Conservation (phyloP, 2,888 invertebrate genomes). For the Apamea anceps region DNA sequence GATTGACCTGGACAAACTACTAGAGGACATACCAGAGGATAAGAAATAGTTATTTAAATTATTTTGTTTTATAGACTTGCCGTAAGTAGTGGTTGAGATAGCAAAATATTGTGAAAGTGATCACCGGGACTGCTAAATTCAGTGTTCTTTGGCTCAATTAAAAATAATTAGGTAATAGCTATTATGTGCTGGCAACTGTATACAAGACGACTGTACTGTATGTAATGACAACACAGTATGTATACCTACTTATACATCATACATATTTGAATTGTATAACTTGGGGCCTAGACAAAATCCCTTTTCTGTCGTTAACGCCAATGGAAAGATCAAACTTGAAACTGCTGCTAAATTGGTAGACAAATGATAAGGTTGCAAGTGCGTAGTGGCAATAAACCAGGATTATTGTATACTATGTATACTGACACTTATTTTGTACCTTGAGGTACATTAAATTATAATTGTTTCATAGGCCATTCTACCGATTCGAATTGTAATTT, state of each 20-base stretch:
- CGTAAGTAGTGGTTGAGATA: slow-evolving; percentile 28
- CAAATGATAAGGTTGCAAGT: slow-evolving; percentile 26
- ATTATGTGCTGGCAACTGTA: slow-evolving; percentile 18
- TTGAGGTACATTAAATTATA: background rate
- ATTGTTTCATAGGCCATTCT: slow-evolving; percentile 2
- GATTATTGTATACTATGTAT: slow-evolving; percentile 53
- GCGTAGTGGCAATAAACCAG: slow-evolving; percentile 23
- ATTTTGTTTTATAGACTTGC: slow-evolving; percentile 43
- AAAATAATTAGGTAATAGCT: slow-evolving; percentile 7
- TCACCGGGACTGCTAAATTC: slow-evolving; percentile 15
- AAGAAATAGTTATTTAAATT: slow-evolving; percentile 66
- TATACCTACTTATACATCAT: background rate
- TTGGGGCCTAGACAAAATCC: no score
- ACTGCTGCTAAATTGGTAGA: background rate
- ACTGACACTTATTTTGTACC: slow-evolving; percentile 32
- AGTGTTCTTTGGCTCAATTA: slow-evolving; percentile 41
- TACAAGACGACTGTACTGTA: slow-evolving; percentile 10
- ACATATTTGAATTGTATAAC: slow-evolving; percentile 11
- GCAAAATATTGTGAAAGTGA: slow-evolving; percentile 32
- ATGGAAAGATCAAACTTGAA: no score
- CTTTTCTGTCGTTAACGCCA: no score
- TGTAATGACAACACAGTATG: background rate
- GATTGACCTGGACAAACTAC: slow-evolving; percentile 89
- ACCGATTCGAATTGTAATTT: background rate
- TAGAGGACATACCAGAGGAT: slow-evolving; percentile 89